Evolutionary conservation across 2,797 vertebrate species (phyloP).

Genomic region (Cossypha dichroa): DNA sequence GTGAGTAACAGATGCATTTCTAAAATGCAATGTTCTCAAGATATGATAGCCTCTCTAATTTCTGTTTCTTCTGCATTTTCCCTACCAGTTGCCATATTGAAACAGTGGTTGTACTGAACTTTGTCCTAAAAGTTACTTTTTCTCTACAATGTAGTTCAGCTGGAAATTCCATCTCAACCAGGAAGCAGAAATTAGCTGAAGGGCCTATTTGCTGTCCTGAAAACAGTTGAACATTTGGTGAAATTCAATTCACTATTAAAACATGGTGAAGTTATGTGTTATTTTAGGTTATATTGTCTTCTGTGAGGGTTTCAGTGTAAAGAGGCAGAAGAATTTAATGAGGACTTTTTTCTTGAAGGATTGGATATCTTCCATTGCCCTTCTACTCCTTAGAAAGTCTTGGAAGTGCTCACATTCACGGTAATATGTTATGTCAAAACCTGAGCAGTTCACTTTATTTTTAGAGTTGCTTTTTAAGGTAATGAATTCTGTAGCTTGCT

Average conservation of each 20-base stretch:
- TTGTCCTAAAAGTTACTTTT: neutral
- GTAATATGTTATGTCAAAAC: neutral
- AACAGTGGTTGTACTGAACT: neutral
- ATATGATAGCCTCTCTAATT: neutral
- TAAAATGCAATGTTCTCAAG: neutral
- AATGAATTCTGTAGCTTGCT: neutral
- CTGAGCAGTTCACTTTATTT: conserved; percentile 32
- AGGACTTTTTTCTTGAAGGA: neutral
- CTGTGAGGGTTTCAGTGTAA: neutral
- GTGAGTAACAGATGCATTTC: conserved; percentile 69
- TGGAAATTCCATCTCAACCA: neutral
- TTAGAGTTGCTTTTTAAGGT: conserved; percentile 49
- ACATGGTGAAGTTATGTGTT: neutral
- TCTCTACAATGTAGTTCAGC: neutral
- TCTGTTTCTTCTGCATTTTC: neutral
- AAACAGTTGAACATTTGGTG: neutral
- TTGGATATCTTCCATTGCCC: neutral
- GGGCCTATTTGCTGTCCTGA: neutral
- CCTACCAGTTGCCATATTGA: neutral
- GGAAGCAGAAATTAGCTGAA: neutral
- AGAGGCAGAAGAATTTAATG: neutral
- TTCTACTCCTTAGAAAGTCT: neutral
- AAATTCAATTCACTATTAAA: neutral
- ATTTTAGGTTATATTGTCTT: neutral
- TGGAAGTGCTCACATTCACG: neutral